Conservation (phyloP, 2,113 vertebrate species). For the Elaphurus davidianus region DNA sequence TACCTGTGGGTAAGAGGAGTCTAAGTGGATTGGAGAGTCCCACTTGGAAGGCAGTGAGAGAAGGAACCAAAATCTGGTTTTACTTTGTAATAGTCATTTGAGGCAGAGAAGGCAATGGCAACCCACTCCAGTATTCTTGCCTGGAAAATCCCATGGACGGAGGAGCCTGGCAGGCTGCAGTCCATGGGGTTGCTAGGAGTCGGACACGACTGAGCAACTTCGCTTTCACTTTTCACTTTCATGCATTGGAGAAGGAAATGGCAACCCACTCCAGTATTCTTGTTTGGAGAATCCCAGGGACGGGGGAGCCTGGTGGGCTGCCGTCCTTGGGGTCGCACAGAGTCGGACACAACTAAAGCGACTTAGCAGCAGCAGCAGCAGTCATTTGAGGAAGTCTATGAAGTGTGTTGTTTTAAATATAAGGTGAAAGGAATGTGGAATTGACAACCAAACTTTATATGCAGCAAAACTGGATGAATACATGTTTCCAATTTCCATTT, state of each 20-base stretch:
- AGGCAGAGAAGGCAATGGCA: not conserved
- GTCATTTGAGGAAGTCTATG: not conserved
- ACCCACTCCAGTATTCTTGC: not conserved
- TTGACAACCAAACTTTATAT: not conserved
- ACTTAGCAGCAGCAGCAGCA: not conserved
- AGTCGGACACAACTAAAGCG: rapidly evolving
- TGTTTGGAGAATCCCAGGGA: not conserved
- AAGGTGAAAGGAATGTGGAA: not conserved
- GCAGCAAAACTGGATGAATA: not conserved
- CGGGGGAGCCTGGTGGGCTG: no score
- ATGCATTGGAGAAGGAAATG: not conserved
- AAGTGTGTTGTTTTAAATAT: not conserved
- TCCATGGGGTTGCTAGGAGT: not conserved
- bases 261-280: not conserved
- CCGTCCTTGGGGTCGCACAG: not conserved
- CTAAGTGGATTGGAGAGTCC: not conserved
- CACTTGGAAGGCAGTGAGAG: not conserved
- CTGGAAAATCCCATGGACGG: not conserved
- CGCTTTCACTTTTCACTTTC: not conserved
- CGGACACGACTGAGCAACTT: not conserved
- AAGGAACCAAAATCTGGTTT: not conserved
- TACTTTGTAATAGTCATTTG: not conserved
- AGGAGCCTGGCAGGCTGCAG: not conserved
- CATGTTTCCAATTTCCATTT: not conserved
- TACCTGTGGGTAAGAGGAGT: not conserved